Conservation (phyloP, 2,888 invertebrate genomes). For the Cremastinae sp. region DNA sequence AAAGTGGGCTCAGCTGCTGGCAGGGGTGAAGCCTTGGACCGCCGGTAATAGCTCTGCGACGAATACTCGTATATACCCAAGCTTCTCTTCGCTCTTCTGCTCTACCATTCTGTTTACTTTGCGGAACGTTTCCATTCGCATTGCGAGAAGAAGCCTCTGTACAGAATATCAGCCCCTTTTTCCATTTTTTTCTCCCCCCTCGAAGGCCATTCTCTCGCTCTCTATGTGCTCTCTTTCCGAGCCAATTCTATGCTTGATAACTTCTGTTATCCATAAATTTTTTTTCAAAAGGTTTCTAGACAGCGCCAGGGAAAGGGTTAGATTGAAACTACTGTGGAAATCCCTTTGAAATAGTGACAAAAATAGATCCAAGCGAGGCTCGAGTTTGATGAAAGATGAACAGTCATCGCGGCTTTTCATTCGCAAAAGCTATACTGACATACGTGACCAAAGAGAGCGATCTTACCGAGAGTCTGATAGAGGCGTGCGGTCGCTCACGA, state of each 20-base stretch:
- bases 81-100: slow-evolving; percentile 36
- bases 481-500: slow-evolving; percentile 25
- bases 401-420: slow-evolving; percentile 1
- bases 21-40: slow-evolving; percentile 9
- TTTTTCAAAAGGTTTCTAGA: too few relatives aligned
- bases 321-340: too few relatives aligned
- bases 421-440: slow-evolving; percentile 6
- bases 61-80: slow-evolving; percentile 53
- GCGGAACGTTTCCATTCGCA: slow-evolving; percentile 66
- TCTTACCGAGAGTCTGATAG: neutral
- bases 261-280: too few relatives aligned
- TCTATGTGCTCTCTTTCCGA: too few relatives aligned
- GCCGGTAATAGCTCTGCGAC: slow-evolving; percentile 54
- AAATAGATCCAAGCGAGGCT: neutral
- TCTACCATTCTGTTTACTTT: slow-evolving; percentile 73
- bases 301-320: too few relatives aligned
- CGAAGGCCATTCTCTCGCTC: too few relatives aligned
- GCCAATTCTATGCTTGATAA: too few relatives aligned
- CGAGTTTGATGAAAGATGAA: neutral
- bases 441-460: neutral
- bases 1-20: slow-evolving; percentile 11
- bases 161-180: neutral
- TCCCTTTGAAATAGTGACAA: neutral
- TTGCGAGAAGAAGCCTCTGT: slow-evolving; percentile 2
- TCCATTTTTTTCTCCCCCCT: too few relatives aligned